phyloP scores from a whole-genome alignment of 2,113 vertebrate species.

The Cardinalis cardinalis region DNA sequence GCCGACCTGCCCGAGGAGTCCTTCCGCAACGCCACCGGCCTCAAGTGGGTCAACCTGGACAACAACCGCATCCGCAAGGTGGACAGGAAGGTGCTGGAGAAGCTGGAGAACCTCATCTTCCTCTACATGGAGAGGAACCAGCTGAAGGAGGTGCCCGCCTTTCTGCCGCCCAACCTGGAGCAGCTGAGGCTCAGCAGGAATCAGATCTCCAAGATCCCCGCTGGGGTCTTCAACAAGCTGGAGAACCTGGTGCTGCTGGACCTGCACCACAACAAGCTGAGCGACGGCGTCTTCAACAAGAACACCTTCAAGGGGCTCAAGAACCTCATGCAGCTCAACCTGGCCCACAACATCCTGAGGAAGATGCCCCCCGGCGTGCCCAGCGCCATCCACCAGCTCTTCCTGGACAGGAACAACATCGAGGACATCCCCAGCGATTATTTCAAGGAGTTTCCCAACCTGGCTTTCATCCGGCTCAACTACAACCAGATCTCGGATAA shows the following conservation, averaged over 20 bases:
- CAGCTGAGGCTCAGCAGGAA: constrained; percentile 91
- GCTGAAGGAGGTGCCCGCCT: constrained; percentile 86
- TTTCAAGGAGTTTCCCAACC: constrained; percentile 85
- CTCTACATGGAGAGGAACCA: constrained; percentile 89
- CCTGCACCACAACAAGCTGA: constrained; percentile 90
- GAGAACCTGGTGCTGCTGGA: constrained; percentile 89
- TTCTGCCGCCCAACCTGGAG: constrained; percentile 86
- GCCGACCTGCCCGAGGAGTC: constrained; percentile 84
- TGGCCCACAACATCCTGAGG: constrained; percentile 87
- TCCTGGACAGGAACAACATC: constrained; percentile 92
- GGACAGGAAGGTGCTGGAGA: constrained; percentile 85
- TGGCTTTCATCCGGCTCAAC: constrained; percentile 92
- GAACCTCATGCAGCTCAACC: constrained; percentile 92
- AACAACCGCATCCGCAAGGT: constrained; percentile 91
- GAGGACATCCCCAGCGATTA: constrained; percentile 89
- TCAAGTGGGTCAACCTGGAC: constrained; percentile 92
- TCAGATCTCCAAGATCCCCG: constrained; percentile 87
- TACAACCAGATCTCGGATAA: constrained; percentile 91
- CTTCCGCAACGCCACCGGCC: constrained; percentile 85
- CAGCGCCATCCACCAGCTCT: constrained; percentile 85
- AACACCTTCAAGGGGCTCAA: constrained; percentile 91
- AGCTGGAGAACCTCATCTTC: constrained; percentile 85
- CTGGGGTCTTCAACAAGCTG: constrained; percentile 85
- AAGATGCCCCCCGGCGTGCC: constrained; percentile 92
- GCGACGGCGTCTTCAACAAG: constrained; percentile 83